Evolutionary conservation across 2,113 vertebrate species (phyloP).

Genomic region (Lagopus muta): DNA sequence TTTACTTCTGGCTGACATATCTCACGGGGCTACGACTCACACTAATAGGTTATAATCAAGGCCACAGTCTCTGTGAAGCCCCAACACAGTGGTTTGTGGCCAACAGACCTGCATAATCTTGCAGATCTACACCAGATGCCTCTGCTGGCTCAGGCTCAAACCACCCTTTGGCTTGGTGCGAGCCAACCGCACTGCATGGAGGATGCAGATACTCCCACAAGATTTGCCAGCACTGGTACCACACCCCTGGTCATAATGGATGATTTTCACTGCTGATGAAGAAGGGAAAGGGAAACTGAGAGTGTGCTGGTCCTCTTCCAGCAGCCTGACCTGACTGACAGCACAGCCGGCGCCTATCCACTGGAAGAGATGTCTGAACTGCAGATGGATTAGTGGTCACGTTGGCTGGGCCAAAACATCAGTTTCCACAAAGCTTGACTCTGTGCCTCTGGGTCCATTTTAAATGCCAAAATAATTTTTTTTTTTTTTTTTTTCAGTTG

Average conservation of each 20-base stretch:
- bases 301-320: conserved; percentile 30
- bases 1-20: not conserved
- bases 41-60: conserved; percentile 3
- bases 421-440: not conserved
- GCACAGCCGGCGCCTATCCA: not conserved
- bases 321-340: conserved; percentile 14
- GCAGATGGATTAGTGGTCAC: not conserved
- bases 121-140: not conserved
- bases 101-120: not conserved
- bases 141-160: not conserved
- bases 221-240: not conserved
- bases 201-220: not conserved
- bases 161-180: not conserved
- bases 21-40: conserved; percentile 9
- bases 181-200: not conserved
- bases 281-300: conserved; percentile 36
- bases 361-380: conserved; percentile 16
- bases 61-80: not conserved
- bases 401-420: accelerated
- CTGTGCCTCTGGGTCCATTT: not conserved
- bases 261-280: conserved; percentile 42
- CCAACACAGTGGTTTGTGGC: not conserved
- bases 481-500: not conserved
- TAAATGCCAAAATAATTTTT: not conserved
- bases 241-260: not conserved